phyloP scores from a whole-genome alignment of 2,888 invertebrate genomes.

The Harmothoe impar region DNA sequence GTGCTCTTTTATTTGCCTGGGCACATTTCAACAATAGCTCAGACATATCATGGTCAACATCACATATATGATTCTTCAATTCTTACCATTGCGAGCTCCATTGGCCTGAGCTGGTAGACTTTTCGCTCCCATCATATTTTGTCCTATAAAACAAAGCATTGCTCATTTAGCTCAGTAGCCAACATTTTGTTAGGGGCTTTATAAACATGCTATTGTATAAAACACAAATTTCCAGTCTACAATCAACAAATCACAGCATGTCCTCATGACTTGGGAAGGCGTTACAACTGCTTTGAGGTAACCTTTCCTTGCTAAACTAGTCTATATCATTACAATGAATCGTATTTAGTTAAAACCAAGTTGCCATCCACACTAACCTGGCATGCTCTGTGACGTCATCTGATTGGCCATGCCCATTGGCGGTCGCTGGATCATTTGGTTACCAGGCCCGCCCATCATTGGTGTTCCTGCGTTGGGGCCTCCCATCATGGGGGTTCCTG shows the following conservation, averaged over 20 bases:
- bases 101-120: background rate
- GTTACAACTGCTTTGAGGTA: too few relatives aligned
- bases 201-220: too few relatives aligned
- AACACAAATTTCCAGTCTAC: too few relatives aligned
- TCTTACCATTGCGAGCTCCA: conserved; percentile 36
- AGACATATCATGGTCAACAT: too few relatives aligned
- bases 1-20: too few relatives aligned
- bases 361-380: background rate
- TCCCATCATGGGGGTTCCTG: conserved; percentile 15
- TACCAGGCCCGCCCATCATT: conserved; percentile 39
- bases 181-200: background rate
- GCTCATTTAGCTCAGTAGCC: background rate
- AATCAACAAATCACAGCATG: too few relatives aligned
- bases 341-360: too few relatives aligned
- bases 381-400: conserved; percentile 34
- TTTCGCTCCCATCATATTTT: conserved; percentile 15
- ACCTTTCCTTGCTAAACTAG: too few relatives aligned
- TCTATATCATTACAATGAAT: too few relatives aligned
- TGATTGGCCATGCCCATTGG: conserved; percentile 16
- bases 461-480: background rate
- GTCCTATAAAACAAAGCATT: conserved; percentile 46
- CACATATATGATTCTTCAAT: background rate
- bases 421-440: conserved; percentile 48
- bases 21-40: too few relatives aligned
- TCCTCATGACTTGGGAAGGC: too few relatives aligned